Conservation (phyloP, 1,140 invertebrate genomes). For the Eupeodes corollae region DNA sequence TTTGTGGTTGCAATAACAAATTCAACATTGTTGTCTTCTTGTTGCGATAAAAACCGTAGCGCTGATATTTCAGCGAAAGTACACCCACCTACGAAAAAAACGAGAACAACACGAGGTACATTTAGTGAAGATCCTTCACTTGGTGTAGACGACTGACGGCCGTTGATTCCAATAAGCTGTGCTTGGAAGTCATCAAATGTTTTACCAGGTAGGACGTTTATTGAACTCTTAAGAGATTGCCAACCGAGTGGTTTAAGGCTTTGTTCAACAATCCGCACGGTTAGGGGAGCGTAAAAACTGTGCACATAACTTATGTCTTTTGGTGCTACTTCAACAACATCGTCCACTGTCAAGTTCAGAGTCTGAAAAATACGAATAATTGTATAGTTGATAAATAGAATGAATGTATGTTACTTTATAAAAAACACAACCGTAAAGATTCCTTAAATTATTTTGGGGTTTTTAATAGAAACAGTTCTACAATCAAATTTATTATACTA, state of each 20-base stretch:
- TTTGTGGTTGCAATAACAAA: conserved; percentile 90
- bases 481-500: too few species aligned
- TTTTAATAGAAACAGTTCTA: too few species aligned
- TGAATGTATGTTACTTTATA: too few species aligned
- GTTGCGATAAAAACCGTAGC: conserved; percentile 78
- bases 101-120: conserved; percentile 67
- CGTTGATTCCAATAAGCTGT: conserved; percentile 39
- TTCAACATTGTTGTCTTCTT: conserved; percentile 84
- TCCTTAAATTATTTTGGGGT: too few species aligned
- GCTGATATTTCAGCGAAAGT: conserved; percentile 94
- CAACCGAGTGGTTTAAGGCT: conserved; percentile 59
- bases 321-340: conserved; percentile 70
- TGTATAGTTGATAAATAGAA: too few species aligned
- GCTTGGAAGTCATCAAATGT: conserved; percentile 48
- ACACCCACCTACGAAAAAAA: conserved; percentile 93
- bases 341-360: conserved; percentile 73
- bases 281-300: conserved; percentile 89
- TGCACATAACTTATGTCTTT: conserved; percentile 89
- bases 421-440: too few species aligned
- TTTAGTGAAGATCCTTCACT: conserved; percentile 57
- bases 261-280: conserved; percentile 74
- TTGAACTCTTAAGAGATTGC: conserved; percentile 47
- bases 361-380: conserved; percentile 45
- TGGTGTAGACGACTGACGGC: conserved; percentile 45
- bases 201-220: conserved; percentile 46